phyloP scores from a whole-genome alignment of 2,888 invertebrate genomes.

The Artemia sp. region DNA sequence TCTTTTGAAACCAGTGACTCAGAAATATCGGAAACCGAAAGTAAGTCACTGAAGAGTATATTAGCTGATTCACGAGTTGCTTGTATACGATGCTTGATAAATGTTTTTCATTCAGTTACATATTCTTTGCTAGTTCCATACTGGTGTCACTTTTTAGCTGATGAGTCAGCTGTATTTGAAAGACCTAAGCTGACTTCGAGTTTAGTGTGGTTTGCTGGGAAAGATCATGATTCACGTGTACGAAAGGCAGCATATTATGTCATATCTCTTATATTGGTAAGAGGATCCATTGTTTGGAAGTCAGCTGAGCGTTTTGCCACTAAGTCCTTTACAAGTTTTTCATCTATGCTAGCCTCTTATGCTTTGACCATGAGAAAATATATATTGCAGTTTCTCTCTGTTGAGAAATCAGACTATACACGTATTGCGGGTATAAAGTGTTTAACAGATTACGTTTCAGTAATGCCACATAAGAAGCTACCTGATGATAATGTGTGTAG shows the following conservation, averaged over 20 bases:
- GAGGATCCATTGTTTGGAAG: conserved; percentile 5
- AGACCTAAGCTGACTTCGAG: conserved; percentile 8
- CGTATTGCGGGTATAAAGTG: conserved; percentile 8
- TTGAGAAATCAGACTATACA: not conserved
- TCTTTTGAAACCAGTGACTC: not conserved
- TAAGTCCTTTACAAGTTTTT: conserved; percentile 8
- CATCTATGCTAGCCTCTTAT: not conserved
- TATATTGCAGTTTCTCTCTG: not conserved
- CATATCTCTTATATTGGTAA: not conserved
- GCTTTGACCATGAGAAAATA: conserved; percentile 7
- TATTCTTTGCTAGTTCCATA: conserved; percentile 10
- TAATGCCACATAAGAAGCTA: conserved; percentile 8
- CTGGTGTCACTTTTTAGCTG: conserved; percentile 9
- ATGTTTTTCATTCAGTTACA: not conserved
- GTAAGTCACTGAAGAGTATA: not conserved
- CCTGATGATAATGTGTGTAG: not conserved
- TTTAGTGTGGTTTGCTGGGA: not conserved
- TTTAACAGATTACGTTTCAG: not conserved
- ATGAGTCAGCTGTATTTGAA: conserved; percentile 3
- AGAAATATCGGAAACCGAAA: not conserved
- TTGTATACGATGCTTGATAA: not conserved
- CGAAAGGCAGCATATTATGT: conserved; percentile 12
- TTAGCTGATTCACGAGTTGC: not conserved
- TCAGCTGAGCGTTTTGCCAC: conserved; percentile 2
- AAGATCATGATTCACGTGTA: not conserved